phyloP scores from a whole-genome alignment of 92 coral and sea anemone species.

The Parazoanthus atlanticus region DNA sequence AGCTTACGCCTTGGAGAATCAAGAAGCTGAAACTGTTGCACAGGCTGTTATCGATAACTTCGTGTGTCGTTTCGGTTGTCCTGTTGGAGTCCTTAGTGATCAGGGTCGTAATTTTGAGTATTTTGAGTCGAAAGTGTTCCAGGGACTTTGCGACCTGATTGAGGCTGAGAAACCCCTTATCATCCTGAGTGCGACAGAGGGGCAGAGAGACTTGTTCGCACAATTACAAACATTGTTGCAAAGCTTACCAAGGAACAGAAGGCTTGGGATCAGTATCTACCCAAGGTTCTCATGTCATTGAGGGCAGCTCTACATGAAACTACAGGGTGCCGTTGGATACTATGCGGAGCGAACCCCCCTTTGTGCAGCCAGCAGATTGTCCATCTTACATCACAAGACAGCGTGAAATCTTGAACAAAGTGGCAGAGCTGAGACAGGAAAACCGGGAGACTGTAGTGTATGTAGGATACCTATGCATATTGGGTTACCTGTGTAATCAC shows the following conservation, averaged over 20 bases:
- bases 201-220: slow-evolving; percentile 36
- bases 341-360: slow-evolving; percentile 39
- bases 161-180: slow-evolving; percentile 42
- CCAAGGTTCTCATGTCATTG: slow-evolving; percentile 48
- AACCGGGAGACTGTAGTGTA: too few species aligned
- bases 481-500: too few species aligned
- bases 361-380: slow-evolving; percentile 25
- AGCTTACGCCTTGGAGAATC: slow-evolving; percentile 47
- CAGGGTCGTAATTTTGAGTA: slow-evolving; percentile 59
- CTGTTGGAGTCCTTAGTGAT: slow-evolving; percentile 53
- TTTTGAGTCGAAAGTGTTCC: slow-evolving; percentile 51
- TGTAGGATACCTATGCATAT: too few species aligned
- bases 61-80: slow-evolving; percentile 50
- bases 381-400: slow-evolving; percentile 38
- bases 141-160: slow-evolving; percentile 40
- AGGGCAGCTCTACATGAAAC: slow-evolving; percentile 49
- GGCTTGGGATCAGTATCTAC: slow-evolving; percentile 53
- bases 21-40: slow-evolving; percentile 48
- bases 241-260: background rate
- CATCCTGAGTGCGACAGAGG: slow-evolving; percentile 38
- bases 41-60: slow-evolving; percentile 47
- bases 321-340: slow-evolving; percentile 49
- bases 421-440: background rate
- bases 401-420: slow-evolving; percentile 26
- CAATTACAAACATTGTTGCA: slow-evolving; percentile 32